Evolutionary conservation across 1,140 invertebrate species (phyloP).

Genomic region (Hylyphantes graminicola): DNA sequence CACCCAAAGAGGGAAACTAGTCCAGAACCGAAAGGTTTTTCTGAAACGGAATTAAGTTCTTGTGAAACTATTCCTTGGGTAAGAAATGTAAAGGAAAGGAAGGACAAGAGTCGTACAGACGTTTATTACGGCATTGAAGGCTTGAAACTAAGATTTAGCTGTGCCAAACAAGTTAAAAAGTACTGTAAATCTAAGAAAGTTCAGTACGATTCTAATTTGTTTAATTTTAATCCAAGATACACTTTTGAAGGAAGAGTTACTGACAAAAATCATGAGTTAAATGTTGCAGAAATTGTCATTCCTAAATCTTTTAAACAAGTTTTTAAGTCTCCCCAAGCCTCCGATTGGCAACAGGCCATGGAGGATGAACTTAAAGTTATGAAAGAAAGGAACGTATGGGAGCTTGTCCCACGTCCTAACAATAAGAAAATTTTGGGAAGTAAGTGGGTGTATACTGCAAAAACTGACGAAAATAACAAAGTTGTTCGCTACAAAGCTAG

Average conservation of each 20-base stretch:
- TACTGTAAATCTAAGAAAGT: neutral
- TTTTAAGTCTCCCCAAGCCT: no score
- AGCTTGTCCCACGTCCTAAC: no score
- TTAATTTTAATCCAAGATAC: neutral
- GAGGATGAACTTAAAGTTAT: no score
- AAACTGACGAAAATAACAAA: no score
- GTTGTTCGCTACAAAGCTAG: neutral
- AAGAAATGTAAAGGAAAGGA: neutral
- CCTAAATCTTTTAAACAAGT: neutral
- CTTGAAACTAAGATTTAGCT: neutral
- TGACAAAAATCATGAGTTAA: neutral
- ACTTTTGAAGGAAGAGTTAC: neutral
- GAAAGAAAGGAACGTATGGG: no score
- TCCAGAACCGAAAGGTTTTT: neutral
- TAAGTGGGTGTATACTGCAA: no score
- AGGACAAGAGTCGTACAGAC: no score
- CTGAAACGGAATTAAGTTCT: neutral
- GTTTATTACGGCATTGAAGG: neutral
- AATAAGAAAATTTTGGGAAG: no score
- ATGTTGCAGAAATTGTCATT: neutral
- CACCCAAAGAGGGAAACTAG: neutral
- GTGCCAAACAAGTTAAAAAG: neutral
- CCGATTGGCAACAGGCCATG: no score
- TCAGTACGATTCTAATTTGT: constrained; percentile 1
- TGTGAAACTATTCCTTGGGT: neutral